Percentiles rank a stretch among this genome's conserved stretches.
phyloP scores from a whole-genome alignment of 2,797 vertebrate species.

The Sus cebifrons region DNA sequence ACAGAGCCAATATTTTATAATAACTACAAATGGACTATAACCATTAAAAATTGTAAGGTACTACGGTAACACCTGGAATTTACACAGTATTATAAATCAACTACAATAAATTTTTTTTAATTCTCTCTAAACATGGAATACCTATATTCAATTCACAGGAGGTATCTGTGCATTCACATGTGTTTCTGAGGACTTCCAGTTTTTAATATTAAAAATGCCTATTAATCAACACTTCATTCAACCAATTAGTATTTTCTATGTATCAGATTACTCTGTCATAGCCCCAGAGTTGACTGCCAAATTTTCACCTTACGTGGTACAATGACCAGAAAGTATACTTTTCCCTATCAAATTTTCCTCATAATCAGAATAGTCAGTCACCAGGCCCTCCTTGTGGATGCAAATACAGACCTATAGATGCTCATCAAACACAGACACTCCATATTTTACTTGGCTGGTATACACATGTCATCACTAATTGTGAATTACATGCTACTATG shows the following conservation, averaged over 20 bases:
- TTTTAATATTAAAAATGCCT: neutral
- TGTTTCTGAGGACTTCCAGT: neutral
- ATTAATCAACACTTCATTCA: neutral
- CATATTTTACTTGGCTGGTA: neutral
- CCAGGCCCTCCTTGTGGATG: neutral
- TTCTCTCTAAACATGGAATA: slow-evolving; percentile 1
- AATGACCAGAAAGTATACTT: neutral
- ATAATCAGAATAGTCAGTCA: neutral
- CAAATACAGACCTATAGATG: neutral
- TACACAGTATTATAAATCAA: neutral
- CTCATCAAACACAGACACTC: neutral
- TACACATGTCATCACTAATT: neutral
- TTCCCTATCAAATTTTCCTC: neutral
- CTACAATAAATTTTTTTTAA: neutral
- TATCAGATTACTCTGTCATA: neutral
- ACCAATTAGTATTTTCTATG: neutral
- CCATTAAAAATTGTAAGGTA: neutral
- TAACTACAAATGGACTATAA: neutral
- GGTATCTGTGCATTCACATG: neutral
- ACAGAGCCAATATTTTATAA: neutral
- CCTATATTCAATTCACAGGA: neutral
- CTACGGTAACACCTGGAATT: neutral
- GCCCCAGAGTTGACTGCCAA: neutral
- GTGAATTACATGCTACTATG: neutral
- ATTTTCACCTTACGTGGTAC: neutral